phyloP scores from a whole-genome alignment of 2,797 vertebrate species.

The Psittacula derbiana region DNA sequence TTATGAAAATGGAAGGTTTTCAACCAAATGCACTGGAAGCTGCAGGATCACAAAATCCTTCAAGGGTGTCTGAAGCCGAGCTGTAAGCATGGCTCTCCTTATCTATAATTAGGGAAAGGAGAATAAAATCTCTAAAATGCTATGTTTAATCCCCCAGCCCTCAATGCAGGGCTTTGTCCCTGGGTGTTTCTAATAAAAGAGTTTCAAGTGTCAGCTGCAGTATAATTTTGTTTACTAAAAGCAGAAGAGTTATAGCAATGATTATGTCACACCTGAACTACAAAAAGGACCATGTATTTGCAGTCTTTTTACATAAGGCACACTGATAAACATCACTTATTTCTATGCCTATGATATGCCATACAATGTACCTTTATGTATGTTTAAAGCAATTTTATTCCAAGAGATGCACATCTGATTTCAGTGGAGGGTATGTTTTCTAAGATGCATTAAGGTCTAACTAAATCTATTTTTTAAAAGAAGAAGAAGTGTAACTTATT shows the following conservation, averaged over 20 bases:
- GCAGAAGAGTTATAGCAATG: conserved; percentile 11
- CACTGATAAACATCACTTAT: conserved; percentile 46
- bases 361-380: conserved; percentile 7
- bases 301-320: conserved; percentile 20
- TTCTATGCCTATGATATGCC: conserved; percentile 10
- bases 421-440: not conserved
- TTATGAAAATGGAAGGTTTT: conserved; percentile 32
- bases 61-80: not conserved
- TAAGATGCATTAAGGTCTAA: conserved; percentile 18
- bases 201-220: conserved; percentile 26
- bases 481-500: conserved; percentile 44
- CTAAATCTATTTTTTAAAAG: conserved; percentile 51
- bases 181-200: not conserved
- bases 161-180: not conserved
- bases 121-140: not conserved
- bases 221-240: conserved; percentile 44
- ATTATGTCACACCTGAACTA: conserved; percentile 12
- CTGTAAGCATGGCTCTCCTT: not conserved
- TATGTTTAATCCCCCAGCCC: not conserved
- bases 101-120: conserved; percentile 16
- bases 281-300: not conserved
- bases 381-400: conserved; percentile 36
- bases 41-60: conserved; percentile 19
- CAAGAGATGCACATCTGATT: conserved; percentile 18
- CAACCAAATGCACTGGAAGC: not conserved